Evolutionary conservation across 2,888 invertebrate genomes (phyloP).

Genomic region (Hemistola chrysoprasaria): DNA sequence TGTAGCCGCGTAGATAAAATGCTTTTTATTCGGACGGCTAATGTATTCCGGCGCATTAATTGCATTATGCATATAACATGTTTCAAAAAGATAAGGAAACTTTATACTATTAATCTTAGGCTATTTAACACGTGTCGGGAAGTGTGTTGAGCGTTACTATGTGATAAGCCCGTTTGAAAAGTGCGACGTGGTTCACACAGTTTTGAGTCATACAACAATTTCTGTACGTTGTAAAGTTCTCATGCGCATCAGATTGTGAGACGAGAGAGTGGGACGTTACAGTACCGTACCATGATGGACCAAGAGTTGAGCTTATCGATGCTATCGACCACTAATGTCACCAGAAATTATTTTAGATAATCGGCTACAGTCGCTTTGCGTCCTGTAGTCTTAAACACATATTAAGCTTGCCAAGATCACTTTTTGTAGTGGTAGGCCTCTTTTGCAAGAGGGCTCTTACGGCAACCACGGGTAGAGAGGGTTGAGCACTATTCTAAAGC

Average conservation of each 20-base stretch:
- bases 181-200: conserved; percentile 46
- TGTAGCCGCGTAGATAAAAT: conserved; percentile 39
- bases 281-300: conserved; percentile 37
- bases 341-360: no score
- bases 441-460: no score
- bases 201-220: conserved; percentile 56
- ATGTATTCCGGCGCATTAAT: conserved; percentile 35
- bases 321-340: not conserved
- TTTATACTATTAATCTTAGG: conserved; percentile 11
- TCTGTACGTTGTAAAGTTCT: conserved; percentile 60
- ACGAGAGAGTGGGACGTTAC: conserved; percentile 54
- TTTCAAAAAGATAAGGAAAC: conserved; percentile 15
- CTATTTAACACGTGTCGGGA: conserved; percentile 14
- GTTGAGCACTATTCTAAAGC: no score
- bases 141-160: conserved; percentile 27
- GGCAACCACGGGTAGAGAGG: no score
- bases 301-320: conserved; percentile 18
- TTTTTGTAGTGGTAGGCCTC: no score
- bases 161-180: conserved; percentile 31
- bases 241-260: conserved; percentile 69
- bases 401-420: no score
- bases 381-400: no score
- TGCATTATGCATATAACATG: conserved; percentile 32
- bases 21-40: conserved; percentile 31
- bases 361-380: no score